Base-by-base conservation (phyloP, 2,888 invertebrate species). In the Thera britannica region DNA sequence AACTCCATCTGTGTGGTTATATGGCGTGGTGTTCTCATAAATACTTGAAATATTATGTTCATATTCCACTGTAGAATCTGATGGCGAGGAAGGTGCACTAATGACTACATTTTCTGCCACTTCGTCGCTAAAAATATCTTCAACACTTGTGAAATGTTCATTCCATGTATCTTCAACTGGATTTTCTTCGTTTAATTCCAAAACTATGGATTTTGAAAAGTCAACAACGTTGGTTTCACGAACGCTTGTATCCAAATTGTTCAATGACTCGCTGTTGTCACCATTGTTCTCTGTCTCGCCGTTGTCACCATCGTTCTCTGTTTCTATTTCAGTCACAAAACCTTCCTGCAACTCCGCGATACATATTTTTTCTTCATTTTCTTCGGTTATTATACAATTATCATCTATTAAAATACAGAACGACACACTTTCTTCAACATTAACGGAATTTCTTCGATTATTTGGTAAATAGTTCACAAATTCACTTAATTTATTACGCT, bases 71-170 rank as follows among this genome's bases (percentile, higher is more conserved):
- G 65, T 56, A 51, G 75, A 71, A 71, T 83, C 75, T 76, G 81
- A 85, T 54, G 87, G 86, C 48, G 87, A 86, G 35, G 79, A 75
- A 49, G 82, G 79, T 7, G 77, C 79, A 76, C 84, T 85, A 60
- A 88, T 85, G 69, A 83, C 82, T 65, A 88, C 83, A 72, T 92
- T 87, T 80, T 90, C 92, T 46, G 84, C 87, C 51, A 91, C 81
- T 65, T 94, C 90, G 57, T 94, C 94, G 72, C 87, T 90, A 38
- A 90, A 87, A 67, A 94, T 89, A 36, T 93, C 93, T 81, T 94
- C 94, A 52, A 92, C 84, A 77, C 91, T 93, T 49, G 86, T 93
- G 12, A 94, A 86, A 73, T 93, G 90, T 64, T 92, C 90, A 48
- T 93, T 87, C 94, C 94, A 94, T 44, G 89, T 76, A 65, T 87